phyloP scores from a whole-genome alignment of 2,113 vertebrate genomes.

The Saguinus midas region DNA sequence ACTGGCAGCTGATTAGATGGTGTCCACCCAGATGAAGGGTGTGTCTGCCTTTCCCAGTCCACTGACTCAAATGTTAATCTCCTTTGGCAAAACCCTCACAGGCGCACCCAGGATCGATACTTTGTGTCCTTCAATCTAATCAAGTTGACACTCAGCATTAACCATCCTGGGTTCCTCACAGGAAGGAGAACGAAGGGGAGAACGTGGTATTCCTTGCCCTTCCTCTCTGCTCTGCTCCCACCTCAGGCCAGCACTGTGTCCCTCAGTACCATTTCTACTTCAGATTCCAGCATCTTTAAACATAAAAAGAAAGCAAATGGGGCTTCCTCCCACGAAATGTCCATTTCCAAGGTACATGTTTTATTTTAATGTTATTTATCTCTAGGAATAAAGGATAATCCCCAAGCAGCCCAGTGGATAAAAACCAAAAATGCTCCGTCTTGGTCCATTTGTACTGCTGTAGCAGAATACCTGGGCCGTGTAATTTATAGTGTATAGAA shows the following conservation, averaged over 20 bases:
- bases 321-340: no score
- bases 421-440: no score
- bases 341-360: rapidly evolving
- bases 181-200: rapidly evolving
- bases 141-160: no score
- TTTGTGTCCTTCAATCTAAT: no score
- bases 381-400: not conserved
- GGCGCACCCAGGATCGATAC: no score
- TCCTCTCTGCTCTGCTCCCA: no score
- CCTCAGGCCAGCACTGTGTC: rapidly evolving
- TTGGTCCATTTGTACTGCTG: not conserved
- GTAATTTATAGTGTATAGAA: not conserved
- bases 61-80: no score
- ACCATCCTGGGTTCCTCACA: not conserved
- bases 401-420: not conserved
- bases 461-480: not conserved
- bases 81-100: no score
- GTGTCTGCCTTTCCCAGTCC: no score
- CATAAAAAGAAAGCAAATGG: not conserved
- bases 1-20: no score
- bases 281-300: rapidly evolving
- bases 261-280: rapidly evolving
- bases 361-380: rapidly evolving
- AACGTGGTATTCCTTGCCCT: rapidly evolving
- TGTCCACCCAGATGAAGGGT: no score